Base-by-base conservation (phyloP, 2,797 vertebrate species). In the Pelodytes ibericus region DNA sequence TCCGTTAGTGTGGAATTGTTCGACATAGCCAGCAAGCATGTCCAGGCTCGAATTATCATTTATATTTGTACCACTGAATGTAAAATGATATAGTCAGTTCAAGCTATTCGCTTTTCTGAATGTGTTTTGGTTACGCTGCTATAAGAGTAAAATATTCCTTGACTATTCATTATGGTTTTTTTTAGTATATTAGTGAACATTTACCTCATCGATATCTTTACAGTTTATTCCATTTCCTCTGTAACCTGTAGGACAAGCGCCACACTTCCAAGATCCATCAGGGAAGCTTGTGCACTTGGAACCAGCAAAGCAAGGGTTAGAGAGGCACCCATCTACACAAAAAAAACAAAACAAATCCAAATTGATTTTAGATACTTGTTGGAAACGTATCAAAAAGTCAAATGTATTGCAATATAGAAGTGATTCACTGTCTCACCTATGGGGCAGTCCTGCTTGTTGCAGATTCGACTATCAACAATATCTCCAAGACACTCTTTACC, bases 181-280 rank as follows among this genome's bases (percentile, higher is more conserved):
- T n/a, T 56, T 0, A 25, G 30, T 41, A 18, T 22, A 41, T 4
- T 26, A 39, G 20, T 56, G 5, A 31, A 25, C 27, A 29, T 25
- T 68, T 82, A 99, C 97, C 95, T 99, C 98, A 77, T 99, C 92
- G 18, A 99, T 91, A 82, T 99, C 98, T 83, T 90, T 87, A 86
- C 98, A 99, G 56, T 86, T 87, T 81, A 95, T 26, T 1, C 98
- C 98, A 61, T 99, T 90, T 63, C 98, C 98, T 4, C 84, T 89
- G 84, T 95, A 99, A 67, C 98, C 98, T 39, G 87, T 59, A 25
- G 97, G 98, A 83, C 98, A 99, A 33, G 87, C 87, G 26, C 96
- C 96, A 75, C 98, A 99, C 62, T 84, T 94, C 94, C 96, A 99
- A 71, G 96, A 95, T 39, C 98, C 98, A 25, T 99, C 97, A 2